A percentile compares a stretch with the other conserved stretches of the same genome.
phyloP scores from a whole-genome alignment of 1,140 invertebrate genomes.

The Drosophila fuyamai region DNA sequence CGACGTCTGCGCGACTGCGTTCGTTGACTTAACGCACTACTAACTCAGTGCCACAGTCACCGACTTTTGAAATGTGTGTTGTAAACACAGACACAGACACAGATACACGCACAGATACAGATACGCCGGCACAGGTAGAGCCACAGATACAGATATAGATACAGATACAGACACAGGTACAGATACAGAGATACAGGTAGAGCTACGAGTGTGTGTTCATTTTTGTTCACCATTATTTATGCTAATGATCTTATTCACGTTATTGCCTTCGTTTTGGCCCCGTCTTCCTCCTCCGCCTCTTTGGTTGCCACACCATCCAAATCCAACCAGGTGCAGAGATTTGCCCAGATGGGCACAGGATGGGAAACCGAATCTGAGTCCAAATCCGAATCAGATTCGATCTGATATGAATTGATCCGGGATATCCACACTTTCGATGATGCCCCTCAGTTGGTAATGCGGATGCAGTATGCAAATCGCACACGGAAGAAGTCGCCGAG shows the following conservation, averaged over 20 bases:
- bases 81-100: slow-evolving; percentile 54
- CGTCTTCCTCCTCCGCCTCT: slow-evolving; percentile 12
- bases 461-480: slow-evolving; percentile 40
- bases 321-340: neutral
- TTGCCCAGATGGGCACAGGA: slow-evolving; percentile 3
- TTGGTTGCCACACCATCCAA: slow-evolving; percentile 2
- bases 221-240: slow-evolving; percentile 80
- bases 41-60: slow-evolving; percentile 81
- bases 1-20: slow-evolving; percentile 74
- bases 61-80: slow-evolving; percentile 83
- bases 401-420: too few species aligned
- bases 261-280: slow-evolving; percentile 39
- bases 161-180: slow-evolving; percentile 15
- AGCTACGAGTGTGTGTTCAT: slow-evolving; percentile 50
- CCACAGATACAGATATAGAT: slow-evolving; percentile 7
- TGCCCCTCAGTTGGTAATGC: neutral
- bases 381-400: too few species aligned
- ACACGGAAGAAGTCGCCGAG: slow-evolving; percentile 36
- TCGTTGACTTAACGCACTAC: slow-evolving; percentile 84
- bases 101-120: slow-evolving; percentile 13
- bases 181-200: slow-evolving; percentile 11
- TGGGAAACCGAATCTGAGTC: too few species aligned
- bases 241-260: slow-evolving; percentile 71
- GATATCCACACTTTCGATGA: too few species aligned
- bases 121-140: slow-evolving; percentile 3